Evolutionary conservation across 2,797 vertebrate genomes (phyloP), one percentile per base, ranked within the genome.

Genomic region (Sandelia bainsii): DNA sequence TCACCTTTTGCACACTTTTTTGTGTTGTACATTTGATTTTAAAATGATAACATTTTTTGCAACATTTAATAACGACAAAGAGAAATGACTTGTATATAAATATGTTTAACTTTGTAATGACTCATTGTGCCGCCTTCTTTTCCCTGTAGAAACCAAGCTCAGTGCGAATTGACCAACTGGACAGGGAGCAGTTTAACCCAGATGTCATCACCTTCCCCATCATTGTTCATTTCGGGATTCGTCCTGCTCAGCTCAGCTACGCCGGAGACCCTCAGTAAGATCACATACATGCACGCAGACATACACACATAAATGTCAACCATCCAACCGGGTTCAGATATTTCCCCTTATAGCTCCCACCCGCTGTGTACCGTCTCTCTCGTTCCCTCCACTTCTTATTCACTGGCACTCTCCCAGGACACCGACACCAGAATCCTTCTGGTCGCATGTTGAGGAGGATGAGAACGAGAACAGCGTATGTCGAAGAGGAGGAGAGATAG

Each of bases 151-250:
- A 99, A 90, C 98, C 98, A 42, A 99, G 97, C 89, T 99, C 98
- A 0, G 98, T 99, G 88, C 96, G 98, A 27, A 99, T 99, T 22
- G 98, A 99, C 94, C 98, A 99, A 57, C 92, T 99, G 92, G 98
- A 99, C 93, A 93, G 98, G 0, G 98, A 99, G 85, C 98, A 99
- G 92, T 99, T 99, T 93, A 99, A 98, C 93, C 95, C 97, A 0
- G 98, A 98, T 57, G 97, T 99, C 91, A 99, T 99, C 94, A 99
- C 98, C 80, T 99, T 99, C 89, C 98, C 98, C 62, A 97, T 99
- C 92, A 99, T 99, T 51, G 98, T 99, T 34, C 98, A 99, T 83
- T 99, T 99, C 11, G 98, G 98, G 54, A 99, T 99, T 89, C 95
- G 98, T 63, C 98, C 98, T 3, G 98, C 98, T 87, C 98, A 99